Base-by-base conservation (phyloP, 2,888 invertebrate genomes). In the Chelonus formosanus region DNA sequence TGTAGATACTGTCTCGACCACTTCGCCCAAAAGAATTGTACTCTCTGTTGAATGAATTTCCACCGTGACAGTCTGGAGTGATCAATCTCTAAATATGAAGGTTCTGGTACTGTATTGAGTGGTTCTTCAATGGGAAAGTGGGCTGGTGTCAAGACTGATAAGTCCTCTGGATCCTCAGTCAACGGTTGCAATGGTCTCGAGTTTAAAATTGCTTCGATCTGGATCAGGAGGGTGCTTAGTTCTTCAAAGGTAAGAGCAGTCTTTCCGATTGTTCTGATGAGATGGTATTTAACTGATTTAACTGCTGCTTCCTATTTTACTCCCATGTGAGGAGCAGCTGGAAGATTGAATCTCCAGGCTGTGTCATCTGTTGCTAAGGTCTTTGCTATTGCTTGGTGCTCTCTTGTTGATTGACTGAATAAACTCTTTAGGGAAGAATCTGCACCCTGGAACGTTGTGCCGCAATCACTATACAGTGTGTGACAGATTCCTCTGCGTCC, bases 51-150 rank as follows among this genome's bases (percentile, higher is more conserved):
- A 20, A 20, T 20, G 20, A 20, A 20, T 20, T 20, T 20, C 20
- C 20, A 20, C 20, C 20, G 2, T 20, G 20, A 20, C 20, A 20
- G 20, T 2, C 20, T 20, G 20, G 20, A 20, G 1, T 20, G 20
- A 20, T 20, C 20, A 20, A 2, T 20, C 2, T 20, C 20, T 20
- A 20, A 1, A 2, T 20, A 20, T 10, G 47, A 47, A 0, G 10
- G 20, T 3, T 40, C 40, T 40, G 40, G 40, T 40, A 40, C 4
- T 5, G 40, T 40, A 0, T 1, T 74, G 0, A 78, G 57, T 0
- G 76, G 61, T 34, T 54, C 56, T 34, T 74, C 76, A 55, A 77
- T 73, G 0, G 80, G 66, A 44, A 80, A 76, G 60, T 80, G 80
- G 2, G 74, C 77, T 31, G 77, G 78, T 1, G 75, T 76, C 2